Conservation (phyloP, 2,113 vertebrate species). For the Callaeas wilsoni region DNA sequence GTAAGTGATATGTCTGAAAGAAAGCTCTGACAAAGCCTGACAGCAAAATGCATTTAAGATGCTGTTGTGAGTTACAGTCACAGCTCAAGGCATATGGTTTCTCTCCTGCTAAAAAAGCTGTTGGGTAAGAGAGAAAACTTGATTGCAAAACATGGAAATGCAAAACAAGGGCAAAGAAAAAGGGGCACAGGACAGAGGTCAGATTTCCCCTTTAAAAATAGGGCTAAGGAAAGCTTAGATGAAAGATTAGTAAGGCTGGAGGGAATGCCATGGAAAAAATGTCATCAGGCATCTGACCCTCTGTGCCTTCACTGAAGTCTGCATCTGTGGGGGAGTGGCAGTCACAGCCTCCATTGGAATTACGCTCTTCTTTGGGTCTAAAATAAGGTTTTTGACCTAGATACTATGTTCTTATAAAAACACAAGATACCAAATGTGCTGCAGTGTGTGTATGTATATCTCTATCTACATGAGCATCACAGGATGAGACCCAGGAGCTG, state of each 20-base stretch:
- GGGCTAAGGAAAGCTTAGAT: slow-evolving; percentile 67
- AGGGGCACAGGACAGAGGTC: slow-evolving; percentile 61
- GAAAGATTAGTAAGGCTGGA: slow-evolving; percentile 64
- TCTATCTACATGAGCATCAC: neutral
- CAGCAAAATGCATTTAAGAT: neutral
- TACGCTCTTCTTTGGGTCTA: slow-evolving; percentile 28
- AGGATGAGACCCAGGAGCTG: neutral
- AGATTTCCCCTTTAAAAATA: slow-evolving; percentile 70
- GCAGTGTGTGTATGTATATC: neutral
- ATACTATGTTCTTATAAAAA: slow-evolving; percentile 55
- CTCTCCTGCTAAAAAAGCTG: neutral
- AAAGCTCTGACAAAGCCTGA: neutral
- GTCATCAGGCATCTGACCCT: slow-evolving; percentile 21
- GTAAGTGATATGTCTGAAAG: neutral
- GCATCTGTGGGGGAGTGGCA: slow-evolving; percentile 45
- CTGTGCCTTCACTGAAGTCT: slow-evolving; percentile 23
- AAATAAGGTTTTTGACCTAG: slow-evolving; percentile 32
- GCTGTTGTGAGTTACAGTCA: neutral
- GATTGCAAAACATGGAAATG: slow-evolving; percentile 22
- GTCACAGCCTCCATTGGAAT: neutral
- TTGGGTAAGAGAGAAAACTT: neutral
- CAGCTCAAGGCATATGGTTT: neutral
- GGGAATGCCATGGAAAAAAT: slow-evolving; percentile 68
- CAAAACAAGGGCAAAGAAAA: slow-evolving; percentile 62
- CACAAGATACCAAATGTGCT: neutral